phyloP scores from a whole-genome alignment of 92 coral and sea anemone species.

The Hydrozoanthus gracilis region DNA sequence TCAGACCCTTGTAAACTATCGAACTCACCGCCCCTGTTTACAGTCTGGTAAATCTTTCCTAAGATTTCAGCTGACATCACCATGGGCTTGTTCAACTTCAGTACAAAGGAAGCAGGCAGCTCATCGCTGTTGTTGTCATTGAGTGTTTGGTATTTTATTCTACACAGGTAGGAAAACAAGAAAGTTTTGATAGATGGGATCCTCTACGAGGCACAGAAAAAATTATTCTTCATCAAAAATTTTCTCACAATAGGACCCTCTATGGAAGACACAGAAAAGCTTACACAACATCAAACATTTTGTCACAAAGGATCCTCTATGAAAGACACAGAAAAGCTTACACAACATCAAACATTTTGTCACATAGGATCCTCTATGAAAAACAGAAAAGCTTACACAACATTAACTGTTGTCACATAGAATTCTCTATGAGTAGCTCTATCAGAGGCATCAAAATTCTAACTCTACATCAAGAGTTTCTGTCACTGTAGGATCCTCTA shows the following conservation, averaged over 20 bases:
- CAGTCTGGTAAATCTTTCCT: constrained; percentile 72
- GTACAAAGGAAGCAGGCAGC: constrained; percentile 92
- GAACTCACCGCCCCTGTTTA: constrained; percentile 70
- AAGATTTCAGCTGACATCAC: constrained; percentile 80
- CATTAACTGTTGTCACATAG: constrained; percentile 49
- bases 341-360: constrained; percentile 67
- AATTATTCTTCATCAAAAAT: constrained; percentile 60
- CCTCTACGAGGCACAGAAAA: no score
- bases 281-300: no score
- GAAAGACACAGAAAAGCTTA: not conserved
- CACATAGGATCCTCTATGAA: constrained; percentile 77
- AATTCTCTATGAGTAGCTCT: constrained; percentile 74
- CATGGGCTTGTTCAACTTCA: constrained; percentile 85
- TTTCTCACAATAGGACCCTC: constrained; percentile 72
- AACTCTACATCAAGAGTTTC: constrained; percentile 64
- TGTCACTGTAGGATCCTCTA: constrained; percentile 77
- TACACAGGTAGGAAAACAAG: constrained; percentile 40
- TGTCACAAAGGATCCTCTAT: no score
- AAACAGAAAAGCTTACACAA: constrained; percentile 28
- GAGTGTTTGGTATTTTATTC: constrained; percentile 78
- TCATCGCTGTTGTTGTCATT: constrained; percentile 95
- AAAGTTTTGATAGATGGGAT: not conserved
- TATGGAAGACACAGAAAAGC: constrained; percentile 70
- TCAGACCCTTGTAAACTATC: not conserved
- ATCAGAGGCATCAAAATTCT: constrained; percentile 59